Percentiles rank a stretch among this genome's conserved stretches.
These are phyloP conservation scores for Lepidurus couesii DNA, from an alignment of 1,140 invertebrate genomes.

Conservation along the genomic window DNA sequence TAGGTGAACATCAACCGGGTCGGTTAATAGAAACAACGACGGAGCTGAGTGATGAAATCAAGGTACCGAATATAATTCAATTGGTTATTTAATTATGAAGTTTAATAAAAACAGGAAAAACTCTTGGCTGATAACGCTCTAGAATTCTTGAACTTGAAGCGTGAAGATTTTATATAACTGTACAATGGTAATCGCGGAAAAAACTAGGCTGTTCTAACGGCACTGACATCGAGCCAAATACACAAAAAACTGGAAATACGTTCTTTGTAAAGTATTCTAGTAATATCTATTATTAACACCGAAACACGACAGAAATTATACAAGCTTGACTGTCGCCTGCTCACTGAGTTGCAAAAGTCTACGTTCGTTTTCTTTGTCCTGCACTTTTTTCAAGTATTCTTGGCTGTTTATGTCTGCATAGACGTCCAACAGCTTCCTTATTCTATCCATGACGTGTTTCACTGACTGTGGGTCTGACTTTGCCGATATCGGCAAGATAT, in stretches of 20 bases:
- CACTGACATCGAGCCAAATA: not conserved
- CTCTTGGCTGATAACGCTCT: conserved; percentile 42
- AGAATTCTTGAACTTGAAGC: conserved; percentile 40
- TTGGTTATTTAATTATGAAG: not conserved
- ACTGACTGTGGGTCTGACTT: conserved; percentile 35
- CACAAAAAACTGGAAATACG: not conserved
- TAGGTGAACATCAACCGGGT: conserved; percentile 54
- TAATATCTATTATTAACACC: not conserved
- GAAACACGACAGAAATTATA: conserved; percentile 21
- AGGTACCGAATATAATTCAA: conserved; percentile 32
- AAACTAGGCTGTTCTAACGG: not conserved
- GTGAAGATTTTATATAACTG: conserved; percentile 31
- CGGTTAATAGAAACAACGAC: conserved; percentile 48
- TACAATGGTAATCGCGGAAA: not conserved
- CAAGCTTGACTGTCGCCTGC: conserved; percentile 20
- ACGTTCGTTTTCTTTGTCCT: not conserved
- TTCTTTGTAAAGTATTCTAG: not conserved
- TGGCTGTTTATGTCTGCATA: conserved; percentile 23
- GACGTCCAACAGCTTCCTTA: conserved; percentile 41
- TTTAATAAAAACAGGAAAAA: conserved; percentile 38
- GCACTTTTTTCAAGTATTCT: conserved; percentile 19
- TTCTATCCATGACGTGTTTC: conserved; percentile 31
- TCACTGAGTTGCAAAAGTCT: not conserved
- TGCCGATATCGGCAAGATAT: conserved; percentile 44
- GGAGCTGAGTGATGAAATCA: conserved; percentile 38